These are phyloP conservation scores for Pangasius macronema DNA, from an alignment of 2,797 vertebrate genomes.

Conservation along the genomic window DNA sequence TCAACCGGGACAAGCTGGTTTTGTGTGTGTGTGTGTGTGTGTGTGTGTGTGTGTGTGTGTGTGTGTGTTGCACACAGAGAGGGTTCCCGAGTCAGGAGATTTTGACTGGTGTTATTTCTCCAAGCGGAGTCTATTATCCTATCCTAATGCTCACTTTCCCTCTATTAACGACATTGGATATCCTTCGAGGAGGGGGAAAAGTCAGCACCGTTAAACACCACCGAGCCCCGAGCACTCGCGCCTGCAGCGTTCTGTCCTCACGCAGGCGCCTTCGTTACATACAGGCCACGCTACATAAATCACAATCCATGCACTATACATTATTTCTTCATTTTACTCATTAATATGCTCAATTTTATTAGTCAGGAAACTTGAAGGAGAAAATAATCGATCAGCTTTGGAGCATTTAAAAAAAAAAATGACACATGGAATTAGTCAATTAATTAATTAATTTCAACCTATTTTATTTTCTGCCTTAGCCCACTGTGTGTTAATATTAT, in stretches of 20 bases:
- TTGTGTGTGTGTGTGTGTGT: slow-evolving; percentile 36
- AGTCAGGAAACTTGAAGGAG: background rate
- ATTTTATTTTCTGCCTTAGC: too few relatives aligned
- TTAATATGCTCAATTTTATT: background rate
- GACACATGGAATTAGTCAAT: background rate
- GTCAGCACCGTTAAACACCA: background rate
- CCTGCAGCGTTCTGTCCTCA: slow-evolving; percentile 52
- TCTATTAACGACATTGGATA: too few relatives aligned
- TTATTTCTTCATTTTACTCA: background rate
- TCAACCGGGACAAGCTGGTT: slow-evolving; percentile 44
- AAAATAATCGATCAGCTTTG: background rate
- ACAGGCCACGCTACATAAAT: background rate
- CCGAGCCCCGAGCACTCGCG: background rate
- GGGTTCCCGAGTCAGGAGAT: background rate
- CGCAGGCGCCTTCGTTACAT: background rate
- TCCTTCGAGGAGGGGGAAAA: too few relatives aligned
- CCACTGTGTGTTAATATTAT: too few relatives aligned
- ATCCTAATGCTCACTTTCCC: too few relatives aligned
- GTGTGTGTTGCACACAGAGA: slow-evolving; percentile 19
- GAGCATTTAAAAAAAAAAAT: too few relatives aligned
- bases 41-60: slow-evolving; percentile 30
- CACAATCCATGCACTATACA: too few relatives aligned
- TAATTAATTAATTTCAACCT: too few relatives aligned
- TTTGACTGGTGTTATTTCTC: slow-evolving; percentile 22
- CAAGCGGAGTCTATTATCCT: too few relatives aligned